Conservation (phyloP, 1,140 invertebrate species). For the Conus betulinus region DNA sequence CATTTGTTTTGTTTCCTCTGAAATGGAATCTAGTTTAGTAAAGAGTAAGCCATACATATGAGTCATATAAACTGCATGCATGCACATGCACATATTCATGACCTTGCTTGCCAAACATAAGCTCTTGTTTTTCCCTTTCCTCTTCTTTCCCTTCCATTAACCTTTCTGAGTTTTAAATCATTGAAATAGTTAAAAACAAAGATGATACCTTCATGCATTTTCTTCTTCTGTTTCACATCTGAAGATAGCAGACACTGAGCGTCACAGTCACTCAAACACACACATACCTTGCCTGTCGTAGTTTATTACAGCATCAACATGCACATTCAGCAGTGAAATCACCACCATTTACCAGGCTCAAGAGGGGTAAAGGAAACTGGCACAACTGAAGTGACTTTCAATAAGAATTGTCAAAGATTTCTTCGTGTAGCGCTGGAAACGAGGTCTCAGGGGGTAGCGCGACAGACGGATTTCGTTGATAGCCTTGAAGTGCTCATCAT, state of each 20-base stretch:
- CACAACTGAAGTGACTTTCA: not conserved
- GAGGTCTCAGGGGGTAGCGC: conserved; percentile 30
- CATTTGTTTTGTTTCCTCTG: not conserved
- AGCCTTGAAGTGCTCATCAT: conserved; percentile 63
- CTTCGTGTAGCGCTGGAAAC: conserved; percentile 67
- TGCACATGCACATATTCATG: not conserved
- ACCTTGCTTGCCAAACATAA: not conserved
- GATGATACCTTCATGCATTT: too few relatives aligned
- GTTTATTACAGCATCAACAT: not conserved
- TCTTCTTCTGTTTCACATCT: too few relatives aligned
- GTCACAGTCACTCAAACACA: not conserved
- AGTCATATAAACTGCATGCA: not conserved
- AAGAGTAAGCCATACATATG: not conserved
- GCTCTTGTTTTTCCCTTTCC: not conserved
- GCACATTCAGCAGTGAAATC: not conserved
- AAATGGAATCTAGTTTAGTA: not conserved
- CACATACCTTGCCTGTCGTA: not conserved
- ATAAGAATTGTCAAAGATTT: conserved; percentile 53
- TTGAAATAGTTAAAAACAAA: too few relatives aligned
- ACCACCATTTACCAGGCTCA: not conserved
- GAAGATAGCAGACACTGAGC: too few relatives aligned
- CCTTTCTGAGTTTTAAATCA: too few relatives aligned
- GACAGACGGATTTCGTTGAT: conserved; percentile 71
- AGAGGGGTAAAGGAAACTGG: not conserved
- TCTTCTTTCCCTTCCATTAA: not conserved